phyloP scores from a whole-genome alignment of 2,797 vertebrate genomes.

The Rachycentron canadum region DNA sequence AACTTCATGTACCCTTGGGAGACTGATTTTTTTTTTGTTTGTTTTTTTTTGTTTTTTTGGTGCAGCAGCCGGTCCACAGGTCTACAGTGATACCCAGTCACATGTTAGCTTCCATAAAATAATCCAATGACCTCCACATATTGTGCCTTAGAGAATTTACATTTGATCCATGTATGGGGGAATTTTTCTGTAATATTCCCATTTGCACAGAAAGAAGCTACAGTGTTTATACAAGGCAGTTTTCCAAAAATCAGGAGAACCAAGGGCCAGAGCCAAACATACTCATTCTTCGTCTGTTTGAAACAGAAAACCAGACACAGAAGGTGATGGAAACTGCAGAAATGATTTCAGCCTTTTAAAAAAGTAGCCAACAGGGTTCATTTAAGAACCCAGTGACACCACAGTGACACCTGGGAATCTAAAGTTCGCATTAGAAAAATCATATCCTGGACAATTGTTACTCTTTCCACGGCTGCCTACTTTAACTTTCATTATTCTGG shows the following conservation, averaged over 20 bases:
- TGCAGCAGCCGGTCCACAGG: background rate
- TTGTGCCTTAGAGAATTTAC: background rate
- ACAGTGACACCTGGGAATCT: slow-evolving; percentile 28
- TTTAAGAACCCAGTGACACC: slow-evolving; percentile 22
- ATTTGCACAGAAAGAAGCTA: background rate
- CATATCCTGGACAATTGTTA: slow-evolving; percentile 29
- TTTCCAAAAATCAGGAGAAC: slow-evolving; percentile 22
- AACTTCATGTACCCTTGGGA: background rate
- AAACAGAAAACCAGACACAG: slow-evolving; percentile 21
- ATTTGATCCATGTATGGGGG: background rate
- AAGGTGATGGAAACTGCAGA: slow-evolving; percentile 19
- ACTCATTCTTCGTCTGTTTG: background rate
- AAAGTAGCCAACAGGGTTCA: background rate
- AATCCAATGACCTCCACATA: background rate
- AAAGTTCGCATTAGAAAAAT: slow-evolving; percentile 53
- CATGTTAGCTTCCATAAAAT: background rate
- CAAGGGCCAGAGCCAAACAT: background rate
- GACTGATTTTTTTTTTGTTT: background rate
- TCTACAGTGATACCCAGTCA: background rate
- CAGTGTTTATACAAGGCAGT: background rate
- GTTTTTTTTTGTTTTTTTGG: no score
- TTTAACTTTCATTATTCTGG: slow-evolving; percentile 60
- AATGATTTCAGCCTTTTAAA: slow-evolving; percentile 22
- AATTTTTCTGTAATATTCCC: background rate
- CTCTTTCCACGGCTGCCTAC: slow-evolving; percentile 41